phyloP scores from a whole-genome alignment of 1,140 invertebrate species.

The Ruditapes philippinarum region DNA sequence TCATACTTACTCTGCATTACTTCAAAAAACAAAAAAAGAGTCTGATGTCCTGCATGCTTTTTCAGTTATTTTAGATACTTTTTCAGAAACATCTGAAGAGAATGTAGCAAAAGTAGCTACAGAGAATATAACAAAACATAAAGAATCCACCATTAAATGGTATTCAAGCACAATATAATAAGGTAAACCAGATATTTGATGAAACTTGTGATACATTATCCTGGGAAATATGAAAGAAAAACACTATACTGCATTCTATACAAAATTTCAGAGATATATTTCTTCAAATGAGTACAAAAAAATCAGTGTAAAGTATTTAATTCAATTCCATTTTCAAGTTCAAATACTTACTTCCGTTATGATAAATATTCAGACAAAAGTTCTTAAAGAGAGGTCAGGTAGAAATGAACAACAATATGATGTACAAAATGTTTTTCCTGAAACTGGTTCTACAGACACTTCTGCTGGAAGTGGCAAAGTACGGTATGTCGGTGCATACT shows the following conservation, averaged over 20 bases:
- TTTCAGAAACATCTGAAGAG: background rate
- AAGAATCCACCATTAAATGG: background rate
- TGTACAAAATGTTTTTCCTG: background rate
- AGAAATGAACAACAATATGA: background rate
- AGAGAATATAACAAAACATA: background rate
- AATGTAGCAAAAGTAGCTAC: background rate
- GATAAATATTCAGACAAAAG: background rate
- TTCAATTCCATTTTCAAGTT: background rate
- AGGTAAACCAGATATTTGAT: background rate
- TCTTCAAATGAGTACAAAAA: background rate
- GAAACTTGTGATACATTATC: background rate
- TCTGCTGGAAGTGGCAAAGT: background rate
- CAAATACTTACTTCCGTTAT: background rate
- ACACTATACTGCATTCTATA: background rate
- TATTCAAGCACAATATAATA: background rate
- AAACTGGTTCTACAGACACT: background rate
- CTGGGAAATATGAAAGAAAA: background rate
- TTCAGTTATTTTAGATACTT: background rate
- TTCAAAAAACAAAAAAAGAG: too few relatives aligned
- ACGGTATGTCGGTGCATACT: constrained; percentile 14
- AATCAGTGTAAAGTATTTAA: background rate
- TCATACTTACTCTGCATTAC: background rate
- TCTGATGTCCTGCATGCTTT: background rate
- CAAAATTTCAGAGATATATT: background rate
- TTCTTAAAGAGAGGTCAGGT: background rate